Percentiles rank a stretch among this genome's conserved stretches.
These are phyloP conservation scores for Malacosoma neustria DNA, from an alignment of 2,888 invertebrate genomes.

Conservation along the genomic window DNA sequence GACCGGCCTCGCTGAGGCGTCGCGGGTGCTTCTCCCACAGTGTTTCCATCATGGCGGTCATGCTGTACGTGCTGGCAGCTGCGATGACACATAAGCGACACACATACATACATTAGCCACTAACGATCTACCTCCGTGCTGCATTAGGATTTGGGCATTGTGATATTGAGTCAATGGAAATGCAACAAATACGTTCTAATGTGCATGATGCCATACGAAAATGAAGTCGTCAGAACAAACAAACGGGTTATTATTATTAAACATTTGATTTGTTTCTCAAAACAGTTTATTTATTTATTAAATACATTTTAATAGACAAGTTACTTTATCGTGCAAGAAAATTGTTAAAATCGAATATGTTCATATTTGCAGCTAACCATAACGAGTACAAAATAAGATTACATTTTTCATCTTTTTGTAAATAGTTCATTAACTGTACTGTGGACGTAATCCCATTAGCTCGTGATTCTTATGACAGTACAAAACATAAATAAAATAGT, in stretches of 20 bases:
- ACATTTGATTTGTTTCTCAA: no score
- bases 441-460: background rate
- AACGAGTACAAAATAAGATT: background rate
- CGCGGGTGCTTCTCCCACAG: constrained; percentile 83
- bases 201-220: no score
- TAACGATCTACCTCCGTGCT: constrained; percentile 18
- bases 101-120: constrained; percentile 67
- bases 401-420: background rate
- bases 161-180: background rate
- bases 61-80: constrained; percentile 75
- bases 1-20: constrained; percentile 84
- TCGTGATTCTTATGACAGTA: background rate
- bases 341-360: no score
- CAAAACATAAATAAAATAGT: background rate
- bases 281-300: no score
- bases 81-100: constrained; percentile 63
- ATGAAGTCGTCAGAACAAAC: no score
- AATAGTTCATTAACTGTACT: background rate
- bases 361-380: background rate
- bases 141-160: background rate
- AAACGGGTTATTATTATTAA: no score
- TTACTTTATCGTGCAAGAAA: no score
- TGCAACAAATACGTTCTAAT: background rate
- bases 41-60: constrained; percentile 82
- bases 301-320: no score